Percentiles rank a stretch among this genome's conserved stretches.
These are phyloP conservation scores for Philonicus albiceps DNA, from an alignment of 2,888 invertebrate genomes.

Conservation along the genomic window DNA sequence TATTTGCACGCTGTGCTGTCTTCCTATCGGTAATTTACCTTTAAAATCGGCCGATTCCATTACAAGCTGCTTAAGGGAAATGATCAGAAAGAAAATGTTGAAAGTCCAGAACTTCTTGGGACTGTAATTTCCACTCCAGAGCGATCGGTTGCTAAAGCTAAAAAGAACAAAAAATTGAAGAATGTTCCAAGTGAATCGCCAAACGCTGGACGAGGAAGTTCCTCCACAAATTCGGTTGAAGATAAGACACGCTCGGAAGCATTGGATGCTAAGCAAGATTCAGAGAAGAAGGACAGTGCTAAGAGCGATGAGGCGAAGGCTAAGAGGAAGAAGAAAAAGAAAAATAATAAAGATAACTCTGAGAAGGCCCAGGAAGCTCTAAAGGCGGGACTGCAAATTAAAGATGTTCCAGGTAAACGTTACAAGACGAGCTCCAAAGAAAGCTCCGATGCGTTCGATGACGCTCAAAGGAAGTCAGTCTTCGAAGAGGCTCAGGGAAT, in stretches of 20 bases:
- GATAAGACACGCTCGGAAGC: not conserved
- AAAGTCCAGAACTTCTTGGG: not conserved
- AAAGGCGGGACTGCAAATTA: slow-evolving; percentile 2
- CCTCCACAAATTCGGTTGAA: not conserved
- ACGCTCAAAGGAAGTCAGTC: not conserved
- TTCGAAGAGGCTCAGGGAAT: not conserved
- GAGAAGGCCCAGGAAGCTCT: slow-evolving; percentile 19
- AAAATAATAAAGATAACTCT: slow-evolving; percentile 25
- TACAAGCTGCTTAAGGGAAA: slow-evolving; percentile 49
- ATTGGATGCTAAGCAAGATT: not conserved
- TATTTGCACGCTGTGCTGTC: not conserved
- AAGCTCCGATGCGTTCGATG: not conserved
- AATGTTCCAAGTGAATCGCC: not conserved
- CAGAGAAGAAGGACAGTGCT: not conserved
- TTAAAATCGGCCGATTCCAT: slow-evolving; percentile 6
- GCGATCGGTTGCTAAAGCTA: not conserved
- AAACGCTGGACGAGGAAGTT: not conserved
- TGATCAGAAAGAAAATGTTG: not conserved
- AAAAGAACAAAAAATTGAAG: slow-evolving; percentile 21
- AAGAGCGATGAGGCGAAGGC: slow-evolving; percentile 23
- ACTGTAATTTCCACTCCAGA: not conserved
- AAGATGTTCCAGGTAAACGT: not conserved
- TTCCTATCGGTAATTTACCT: not conserved
- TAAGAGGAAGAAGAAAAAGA: slow-evolving; percentile 42
- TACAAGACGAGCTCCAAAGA: not conserved